A percentile compares a stretch with the other conserved stretches of the same genome.
Conservation (phyloP, 2,888 invertebrate genomes). For the Sminthurides aquaticus region DNA sequence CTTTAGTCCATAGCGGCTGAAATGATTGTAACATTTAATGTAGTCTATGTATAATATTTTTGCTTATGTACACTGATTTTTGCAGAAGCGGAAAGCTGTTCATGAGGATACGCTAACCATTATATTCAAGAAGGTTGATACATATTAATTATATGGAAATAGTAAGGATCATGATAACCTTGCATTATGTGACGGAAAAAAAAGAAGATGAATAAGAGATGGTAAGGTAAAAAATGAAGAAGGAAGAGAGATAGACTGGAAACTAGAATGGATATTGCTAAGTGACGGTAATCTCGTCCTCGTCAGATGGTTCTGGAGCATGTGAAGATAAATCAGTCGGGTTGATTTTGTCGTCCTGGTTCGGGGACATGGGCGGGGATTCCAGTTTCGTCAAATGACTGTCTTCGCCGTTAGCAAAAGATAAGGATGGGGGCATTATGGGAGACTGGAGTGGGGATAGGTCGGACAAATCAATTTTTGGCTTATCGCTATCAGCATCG, state of each 20-base stretch:
- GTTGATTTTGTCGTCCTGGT: conserved; percentile 1
- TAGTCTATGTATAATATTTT: too few species aligned
- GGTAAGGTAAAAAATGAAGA: background rate
- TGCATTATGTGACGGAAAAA: too few species aligned
- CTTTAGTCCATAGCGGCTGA: too few species aligned
- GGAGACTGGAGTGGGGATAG: conserved; percentile 54
- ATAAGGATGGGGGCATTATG: conserved; percentile 27
- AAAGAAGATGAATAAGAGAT: too few species aligned
- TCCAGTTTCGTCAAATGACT: conserved; percentile 30
- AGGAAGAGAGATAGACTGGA: background rate
- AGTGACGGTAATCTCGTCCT: conserved; percentile 27
- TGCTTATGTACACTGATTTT: too few species aligned
- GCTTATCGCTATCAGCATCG: conserved; percentile 67
- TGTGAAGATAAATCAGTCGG: conserved; percentile 22
- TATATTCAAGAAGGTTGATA: too few species aligned
- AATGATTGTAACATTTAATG: too few species aligned
- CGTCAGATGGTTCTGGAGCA: conserved; percentile 21
- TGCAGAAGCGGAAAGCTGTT: too few species aligned
- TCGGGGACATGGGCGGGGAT: conserved; percentile 26
- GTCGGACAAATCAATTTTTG: conserved; percentile 56
- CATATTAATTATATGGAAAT: too few species aligned
- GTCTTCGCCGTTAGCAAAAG: conserved; percentile 29
- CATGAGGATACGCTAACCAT: too few species aligned
- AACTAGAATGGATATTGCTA: conserved; percentile 10
- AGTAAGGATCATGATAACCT: too few species aligned